Evolutionary conservation across 2,113 vertebrate species (phyloP).

Genomic region (Symphodus melops): DNA sequence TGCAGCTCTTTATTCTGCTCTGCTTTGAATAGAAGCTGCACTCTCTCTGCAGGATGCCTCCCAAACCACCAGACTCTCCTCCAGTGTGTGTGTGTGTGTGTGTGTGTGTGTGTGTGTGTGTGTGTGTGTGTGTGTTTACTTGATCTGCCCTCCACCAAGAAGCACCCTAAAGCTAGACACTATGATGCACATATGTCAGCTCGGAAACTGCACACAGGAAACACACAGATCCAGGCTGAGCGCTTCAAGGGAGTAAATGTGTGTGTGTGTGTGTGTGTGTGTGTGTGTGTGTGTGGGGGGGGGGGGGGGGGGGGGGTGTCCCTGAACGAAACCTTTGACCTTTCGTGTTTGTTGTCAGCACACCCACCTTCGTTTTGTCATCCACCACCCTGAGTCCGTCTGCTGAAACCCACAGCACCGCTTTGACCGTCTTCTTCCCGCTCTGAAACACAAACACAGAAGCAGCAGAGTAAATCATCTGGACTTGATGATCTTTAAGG

Average conservation of each 20-base stretch:
- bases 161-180: conserved; percentile 41
- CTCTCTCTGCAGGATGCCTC: conserved; percentile 52
- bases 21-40: conserved; percentile 44
- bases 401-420: conserved; percentile 92
- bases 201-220: conserved; percentile 13
- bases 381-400: conserved; percentile 94
- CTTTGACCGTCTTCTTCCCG: conserved; percentile 92
- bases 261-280: no score
- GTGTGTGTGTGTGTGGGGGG: no score
- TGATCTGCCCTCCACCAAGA: conserved; percentile 51
- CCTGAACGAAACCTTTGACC: no score
- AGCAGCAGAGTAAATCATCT: not conserved
- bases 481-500: not conserved
- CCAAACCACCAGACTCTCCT: conserved; percentile 45
- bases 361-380: conserved; percentile 92
- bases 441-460: conserved; percentile 79
- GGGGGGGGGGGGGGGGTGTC: not conserved
- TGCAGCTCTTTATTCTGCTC: conserved; percentile 47
- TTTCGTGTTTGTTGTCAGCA: no score
- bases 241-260: not conserved
- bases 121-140: conserved; percentile 43
- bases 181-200: conserved; percentile 44
- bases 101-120: conserved; percentile 36
- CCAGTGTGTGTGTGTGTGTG: conserved; percentile 34
- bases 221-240: not conserved